These are phyloP conservation scores for Leptosomus discolor DNA, from an alignment of 2,113 vertebrate species.

Conservation along the genomic window DNA sequence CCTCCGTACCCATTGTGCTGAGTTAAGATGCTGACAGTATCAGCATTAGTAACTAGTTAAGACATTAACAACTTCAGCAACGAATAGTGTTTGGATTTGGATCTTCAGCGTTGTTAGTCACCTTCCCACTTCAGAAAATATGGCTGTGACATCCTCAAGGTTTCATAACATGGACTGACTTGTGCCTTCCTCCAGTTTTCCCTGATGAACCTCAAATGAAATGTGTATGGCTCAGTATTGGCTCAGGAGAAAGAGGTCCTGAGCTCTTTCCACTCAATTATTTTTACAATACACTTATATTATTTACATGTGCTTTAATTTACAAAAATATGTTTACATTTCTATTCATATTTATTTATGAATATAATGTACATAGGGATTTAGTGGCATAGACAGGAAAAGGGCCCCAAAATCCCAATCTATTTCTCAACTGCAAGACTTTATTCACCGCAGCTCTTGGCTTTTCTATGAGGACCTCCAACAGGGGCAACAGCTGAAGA, in stretches of 20 bases:
- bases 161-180: background rate
- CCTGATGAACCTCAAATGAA: background rate
- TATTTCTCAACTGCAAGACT: background rate
- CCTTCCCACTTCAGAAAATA: background rate
- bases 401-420: background rate
- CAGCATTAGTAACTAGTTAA: background rate
- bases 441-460: background rate
- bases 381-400: background rate
- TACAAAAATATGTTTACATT: background rate
- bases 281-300: background rate
- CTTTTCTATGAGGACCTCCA: background rate
- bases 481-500: conserved; percentile 10
- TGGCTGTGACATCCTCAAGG: background rate
- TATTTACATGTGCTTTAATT: background rate
- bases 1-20: background rate
- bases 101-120: background rate
- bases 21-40: background rate
- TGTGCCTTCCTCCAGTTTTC: background rate
- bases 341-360: background rate
- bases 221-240: background rate
- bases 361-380: background rate
- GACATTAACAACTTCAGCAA: background rate
- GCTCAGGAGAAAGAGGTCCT: background rate
- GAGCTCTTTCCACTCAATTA: background rate
- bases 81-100: background rate